Percentiles rank a stretch among this genome's conserved stretches.
These are phyloP conservation scores for Piprites chloris DNA, from an alignment of 2,113 vertebrate species.

Conservation along the genomic window DNA sequence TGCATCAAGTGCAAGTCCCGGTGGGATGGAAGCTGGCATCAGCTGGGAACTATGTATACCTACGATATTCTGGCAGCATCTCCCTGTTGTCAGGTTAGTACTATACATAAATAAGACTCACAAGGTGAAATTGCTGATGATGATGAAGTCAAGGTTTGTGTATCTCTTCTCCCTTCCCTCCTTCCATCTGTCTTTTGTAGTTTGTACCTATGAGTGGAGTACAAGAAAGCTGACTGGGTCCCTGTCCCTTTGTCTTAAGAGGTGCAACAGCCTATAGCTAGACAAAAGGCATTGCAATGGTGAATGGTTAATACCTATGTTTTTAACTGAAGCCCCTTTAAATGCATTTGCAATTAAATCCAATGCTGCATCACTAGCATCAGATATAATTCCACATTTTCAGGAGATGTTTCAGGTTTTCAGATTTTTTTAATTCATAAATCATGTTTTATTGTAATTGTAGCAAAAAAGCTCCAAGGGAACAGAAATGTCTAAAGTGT, in stretches of 20 bases:
- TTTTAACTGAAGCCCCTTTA: neutral
- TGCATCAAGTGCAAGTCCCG: conserved; percentile 99
- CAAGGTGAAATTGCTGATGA: neutral
- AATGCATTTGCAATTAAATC: neutral
- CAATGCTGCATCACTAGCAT: neutral
- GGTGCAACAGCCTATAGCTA: neutral
- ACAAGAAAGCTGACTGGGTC: neutral
- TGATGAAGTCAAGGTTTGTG: neutral
- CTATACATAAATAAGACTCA: neutral
- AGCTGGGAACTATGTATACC: conserved; percentile 98
- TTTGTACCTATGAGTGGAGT: neutral
- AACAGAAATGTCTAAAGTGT: neutral
- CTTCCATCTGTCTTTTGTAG: neutral
- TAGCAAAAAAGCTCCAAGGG: neutral
- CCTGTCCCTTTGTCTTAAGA: neutral
- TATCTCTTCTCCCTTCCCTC: neutral
- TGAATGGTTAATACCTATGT: neutral
- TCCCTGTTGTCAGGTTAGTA: conserved; percentile 95
- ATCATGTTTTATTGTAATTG: neutral
- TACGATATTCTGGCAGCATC: conserved; percentile 97
- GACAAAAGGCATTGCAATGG: neutral
- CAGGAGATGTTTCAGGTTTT: neutral
- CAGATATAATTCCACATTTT: neutral
- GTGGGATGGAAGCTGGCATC: conserved; percentile 99
- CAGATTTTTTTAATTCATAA: neutral